Evolutionary conservation across 2,888 invertebrate genomes (phyloP).

Genomic region (Notocelia uddmanniana): DNA sequence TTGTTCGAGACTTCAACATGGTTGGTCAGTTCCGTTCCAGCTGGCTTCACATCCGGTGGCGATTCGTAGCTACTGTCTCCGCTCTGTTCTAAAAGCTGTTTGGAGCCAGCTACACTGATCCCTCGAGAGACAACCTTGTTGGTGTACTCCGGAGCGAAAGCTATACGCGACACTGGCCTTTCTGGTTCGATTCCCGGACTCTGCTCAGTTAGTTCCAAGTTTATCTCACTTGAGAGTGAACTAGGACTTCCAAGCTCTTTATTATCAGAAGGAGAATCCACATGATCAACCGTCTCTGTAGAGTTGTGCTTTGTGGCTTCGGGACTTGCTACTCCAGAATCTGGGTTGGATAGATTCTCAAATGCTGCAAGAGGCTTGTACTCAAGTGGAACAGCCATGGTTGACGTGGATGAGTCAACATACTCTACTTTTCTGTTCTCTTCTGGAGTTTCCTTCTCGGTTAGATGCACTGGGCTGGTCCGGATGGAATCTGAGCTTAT

Average conservation of each 20-base stretch:
- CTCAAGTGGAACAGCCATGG: slow-evolving; percentile 69
- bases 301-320: slow-evolving; percentile 85
- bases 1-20: slow-evolving; percentile 59
- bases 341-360: slow-evolving; percentile 79
- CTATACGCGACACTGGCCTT: slow-evolving; percentile 68
- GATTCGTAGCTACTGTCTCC: slow-evolving; percentile 75
- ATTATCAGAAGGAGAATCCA: slow-evolving; percentile 76
- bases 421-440: slow-evolving; percentile 86
- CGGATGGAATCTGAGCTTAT: slow-evolving; percentile 80
- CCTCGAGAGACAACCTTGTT: slow-evolving; percentile 77
- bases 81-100: slow-evolving; percentile 71
- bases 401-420: slow-evolving; percentile 72
- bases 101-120: slow-evolving; percentile 74
- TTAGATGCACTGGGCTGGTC: slow-evolving; percentile 77
- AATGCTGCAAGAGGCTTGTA: slow-evolving; percentile 75
- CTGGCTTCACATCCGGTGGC: slow-evolving; percentile 62
- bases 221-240: slow-evolving; percentile 85
- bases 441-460: slow-evolving; percentile 85
- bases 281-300: slow-evolving; percentile 81
- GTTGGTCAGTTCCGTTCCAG: slow-evolving; percentile 62
- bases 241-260: slow-evolving; percentile 79
- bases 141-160: slow-evolving; percentile 73
- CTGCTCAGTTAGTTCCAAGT: slow-evolving; percentile 77
- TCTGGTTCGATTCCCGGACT: slow-evolving; percentile 63
- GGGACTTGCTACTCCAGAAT: slow-evolving; percentile 85